These are phyloP conservation scores for Saccopteryx leptura DNA, from an alignment of 2,113 vertebrate species.

Conservation along the genomic window DNA sequence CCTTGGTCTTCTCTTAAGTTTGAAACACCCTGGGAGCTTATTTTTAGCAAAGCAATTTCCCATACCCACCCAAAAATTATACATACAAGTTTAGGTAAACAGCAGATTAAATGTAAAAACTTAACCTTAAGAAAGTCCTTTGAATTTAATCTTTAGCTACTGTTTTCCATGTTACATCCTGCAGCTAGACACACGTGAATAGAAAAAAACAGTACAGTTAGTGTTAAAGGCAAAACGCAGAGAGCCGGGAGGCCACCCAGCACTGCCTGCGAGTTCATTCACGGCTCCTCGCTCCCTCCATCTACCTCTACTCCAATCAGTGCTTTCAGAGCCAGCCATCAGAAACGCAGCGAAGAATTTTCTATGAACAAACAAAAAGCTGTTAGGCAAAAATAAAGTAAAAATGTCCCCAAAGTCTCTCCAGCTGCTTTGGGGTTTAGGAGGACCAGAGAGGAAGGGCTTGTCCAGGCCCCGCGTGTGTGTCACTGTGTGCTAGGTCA, in stretches of 20 bases:
- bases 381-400: slow-evolving; percentile 93
- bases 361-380: slow-evolving; percentile 92
- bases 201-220: slow-evolving; percentile 97
- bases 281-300: slow-evolving; percentile 81
- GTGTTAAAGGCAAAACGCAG: slow-evolving; percentile 99
- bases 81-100: slow-evolving; percentile 92
- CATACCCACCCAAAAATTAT: slow-evolving; percentile 86
- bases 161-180: slow-evolving; percentile 95
- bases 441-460: slow-evolving; percentile 80
- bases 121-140: slow-evolving; percentile 91
- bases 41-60: slow-evolving; percentile 89
- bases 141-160: slow-evolving; percentile 94
- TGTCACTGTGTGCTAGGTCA: slow-evolving; percentile 80
- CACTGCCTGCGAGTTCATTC: slow-evolving; percentile 90
- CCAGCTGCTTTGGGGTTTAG: slow-evolving; percentile 83
- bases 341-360: slow-evolving; percentile 88
- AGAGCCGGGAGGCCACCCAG: slow-evolving; percentile 91
- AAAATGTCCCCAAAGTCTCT: slow-evolving; percentile 88
- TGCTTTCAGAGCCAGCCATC: slow-evolving; percentile 89
- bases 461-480: slow-evolving; percentile 84
- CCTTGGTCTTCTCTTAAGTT: slow-evolving; percentile 80
- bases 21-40: slow-evolving; percentile 81
- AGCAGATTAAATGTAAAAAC: slow-evolving; percentile 94
- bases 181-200: slow-evolving; percentile 97
- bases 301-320: slow-evolving; percentile 76